Evolutionary conservation across 2,888 invertebrate genomes (phyloP).

Genomic region (Aromia moschata): DNA sequence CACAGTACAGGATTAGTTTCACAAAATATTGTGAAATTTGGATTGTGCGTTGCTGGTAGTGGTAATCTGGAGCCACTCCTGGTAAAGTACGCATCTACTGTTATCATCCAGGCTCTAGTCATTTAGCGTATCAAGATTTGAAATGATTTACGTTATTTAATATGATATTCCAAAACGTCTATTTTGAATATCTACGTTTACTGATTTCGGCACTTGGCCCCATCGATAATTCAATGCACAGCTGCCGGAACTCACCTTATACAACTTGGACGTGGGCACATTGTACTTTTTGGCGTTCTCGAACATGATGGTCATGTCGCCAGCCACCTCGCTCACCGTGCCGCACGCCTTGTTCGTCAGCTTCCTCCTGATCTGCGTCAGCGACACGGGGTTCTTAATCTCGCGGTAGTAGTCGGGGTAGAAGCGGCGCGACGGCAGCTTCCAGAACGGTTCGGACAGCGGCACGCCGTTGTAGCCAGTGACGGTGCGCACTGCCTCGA

Average conservation of each 20-base stretch:
- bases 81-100: no score
- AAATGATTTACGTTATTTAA: no score
- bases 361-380: slow-evolving; percentile 89
- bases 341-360: slow-evolving; percentile 84
- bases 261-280: slow-evolving; percentile 79
- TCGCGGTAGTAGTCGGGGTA: slow-evolving; percentile 98
- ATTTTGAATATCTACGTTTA: no score
- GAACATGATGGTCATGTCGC: slow-evolving; percentile 95
- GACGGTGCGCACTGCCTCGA: slow-evolving; percentile 80
- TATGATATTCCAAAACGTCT: no score
- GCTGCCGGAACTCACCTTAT: slow-evolving; percentile 69
- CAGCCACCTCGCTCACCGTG: slow-evolving; percentile 87
- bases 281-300: slow-evolving; percentile 96
- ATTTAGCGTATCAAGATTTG: no score
- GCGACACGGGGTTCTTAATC: slow-evolving; percentile 94
- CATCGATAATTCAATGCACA: not conserved
- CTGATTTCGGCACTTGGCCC: no score
- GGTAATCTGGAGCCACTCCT: no score
- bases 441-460: slow-evolving; percentile 93
- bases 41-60: no score
- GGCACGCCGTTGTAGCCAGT: slow-evolving; percentile 74
- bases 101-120: no score
- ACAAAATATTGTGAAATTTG: no score
- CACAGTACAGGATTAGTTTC: no score
- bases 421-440: slow-evolving; percentile 87